Evolutionary conservation across 2,113 vertebrate genomes (phyloP), one percentile per base, ranked within the genome.

Genomic region (Haemorhous mexicanus): DNA sequence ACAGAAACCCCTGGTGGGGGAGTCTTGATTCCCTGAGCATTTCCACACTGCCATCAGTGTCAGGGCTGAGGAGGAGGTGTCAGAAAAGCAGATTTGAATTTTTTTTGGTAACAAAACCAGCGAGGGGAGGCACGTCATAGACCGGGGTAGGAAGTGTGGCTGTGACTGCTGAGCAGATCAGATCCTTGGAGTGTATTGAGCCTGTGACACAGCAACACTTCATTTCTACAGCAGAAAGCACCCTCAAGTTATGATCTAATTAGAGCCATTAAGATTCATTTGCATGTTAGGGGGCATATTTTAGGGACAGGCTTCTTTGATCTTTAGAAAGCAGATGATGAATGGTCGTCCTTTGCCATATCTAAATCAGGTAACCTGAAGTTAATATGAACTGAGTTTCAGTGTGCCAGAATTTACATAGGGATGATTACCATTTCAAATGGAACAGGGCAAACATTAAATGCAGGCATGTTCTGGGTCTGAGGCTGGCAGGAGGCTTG

Each of bases 401-500:
- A 90, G 62, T 74, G 58, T 80, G 76, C 84, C 94, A 44, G 91
- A 46, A 93, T 97, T 96, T 94, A 72, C 93, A 74, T 84, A 77
- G 70, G 94, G 86, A 73, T 76, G 37, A 95, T 96, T 95, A 96
- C 88, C 93, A 95, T 97, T 97, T 96, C 96, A 97, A 96, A 97
- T 4, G 50, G 79, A 74, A 58, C 66, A 39, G 64, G 56, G 79
- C 73, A 94, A 86, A 91, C 86, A 93, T 91, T 79, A 87, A 94
- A 76, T 64, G 58, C 52, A 87, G 82, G 43, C 84, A 70, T 95
- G 69, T 93, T 96, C 30, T 46, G 68, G 93, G 85, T 91, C 97
- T 96, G 43, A 83, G 90, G 44, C 85, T 89, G 84, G 63, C 74
- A 76, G 67, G n/a, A 70, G 67, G 17, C 59, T 13, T 84, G 46